Conservation (phyloP, 2,797 vertebrate species). For the Rhinogobio ventralis region DNA sequence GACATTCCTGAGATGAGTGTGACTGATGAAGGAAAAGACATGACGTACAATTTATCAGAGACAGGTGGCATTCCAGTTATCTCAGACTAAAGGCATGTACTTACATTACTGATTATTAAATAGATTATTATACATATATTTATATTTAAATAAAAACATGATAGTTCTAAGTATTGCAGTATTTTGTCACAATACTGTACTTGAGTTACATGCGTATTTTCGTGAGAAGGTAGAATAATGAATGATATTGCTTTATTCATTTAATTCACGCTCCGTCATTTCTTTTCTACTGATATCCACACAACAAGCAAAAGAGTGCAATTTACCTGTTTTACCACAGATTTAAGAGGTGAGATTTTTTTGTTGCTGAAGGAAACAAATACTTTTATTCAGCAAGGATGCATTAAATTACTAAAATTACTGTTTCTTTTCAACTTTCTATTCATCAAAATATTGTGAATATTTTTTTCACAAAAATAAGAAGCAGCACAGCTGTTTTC, state of each 20-base stretch:
- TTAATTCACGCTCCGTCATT: background rate
- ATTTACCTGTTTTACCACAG: background rate
- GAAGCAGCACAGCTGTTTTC: too few relatives aligned
- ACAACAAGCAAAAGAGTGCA: background rate
- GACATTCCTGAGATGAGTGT: background rate
- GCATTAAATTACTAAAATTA: background rate
- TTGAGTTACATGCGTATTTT: background rate
- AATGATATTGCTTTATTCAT: background rate
- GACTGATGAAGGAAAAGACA: background rate
- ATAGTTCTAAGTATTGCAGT: too few relatives aligned
- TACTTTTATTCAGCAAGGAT: background rate
- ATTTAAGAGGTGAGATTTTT: background rate
- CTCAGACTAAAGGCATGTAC: background rate
- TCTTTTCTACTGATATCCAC: background rate
- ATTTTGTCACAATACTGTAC: background rate
- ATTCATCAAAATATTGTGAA: too few relatives aligned
- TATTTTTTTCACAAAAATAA: background rate
- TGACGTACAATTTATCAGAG: background rate
- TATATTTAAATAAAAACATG: background rate
- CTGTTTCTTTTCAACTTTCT: background rate
- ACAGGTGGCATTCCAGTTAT: background rate
- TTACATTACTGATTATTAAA: background rate
- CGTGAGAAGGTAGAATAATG: background rate
- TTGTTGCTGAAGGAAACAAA: too few relatives aligned
- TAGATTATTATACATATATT: background rate